Evolutionary conservation across 1,140 invertebrate genomes (phyloP), one percentile per base, ranked within the genome.

Genomic region (Anoplophora glabripennis): DNA sequence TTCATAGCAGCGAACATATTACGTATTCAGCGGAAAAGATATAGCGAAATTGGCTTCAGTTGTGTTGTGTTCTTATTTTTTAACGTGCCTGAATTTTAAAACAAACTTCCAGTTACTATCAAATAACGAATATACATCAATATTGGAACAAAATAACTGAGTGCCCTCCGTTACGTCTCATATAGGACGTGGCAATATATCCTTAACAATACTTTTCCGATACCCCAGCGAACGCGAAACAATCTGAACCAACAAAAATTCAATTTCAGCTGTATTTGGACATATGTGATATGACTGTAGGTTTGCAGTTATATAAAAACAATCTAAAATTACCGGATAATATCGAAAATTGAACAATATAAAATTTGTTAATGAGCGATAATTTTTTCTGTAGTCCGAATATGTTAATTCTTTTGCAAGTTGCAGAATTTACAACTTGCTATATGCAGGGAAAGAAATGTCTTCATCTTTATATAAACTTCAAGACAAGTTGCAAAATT

Each of bases 21-120:
- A 62, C 60, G 60, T 62, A 62, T 62, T 62, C 60, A 62, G 54
- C 55, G 49, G 60, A 62, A 62, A 57, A 49, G 55, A 57, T 62
- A 57, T 52, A 53, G 49, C 54, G 54, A 62, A 62, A 62, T 62
- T 62, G 60, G 34, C 60, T 62, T 45, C 49, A 62, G 51, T 57
- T 62, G 53, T 56, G 54, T 56, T 57, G 54, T 57, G 57, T 62
- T 57, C 60, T 62, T 62, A 62, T 62, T 62, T 62, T 57, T 49
- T 57, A 62, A 62, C 60, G 60, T 62, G 60, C 47, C 35, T 46
- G 17, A 45, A 57, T 38, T 51, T 33, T 40, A 33, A 55, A 62
- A 38, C 51, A 54, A 45, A 17, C 40, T 38, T 28, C 53, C 45
- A 44, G 52, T 40, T 53, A 53, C 45, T 53, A 40, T 42, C 33